Percentiles rank a stretch among this genome's conserved stretches.
Evolutionary conservation across 2,888 invertebrate genomes (phyloP).

Genomic region (Unio pictorum): DNA sequence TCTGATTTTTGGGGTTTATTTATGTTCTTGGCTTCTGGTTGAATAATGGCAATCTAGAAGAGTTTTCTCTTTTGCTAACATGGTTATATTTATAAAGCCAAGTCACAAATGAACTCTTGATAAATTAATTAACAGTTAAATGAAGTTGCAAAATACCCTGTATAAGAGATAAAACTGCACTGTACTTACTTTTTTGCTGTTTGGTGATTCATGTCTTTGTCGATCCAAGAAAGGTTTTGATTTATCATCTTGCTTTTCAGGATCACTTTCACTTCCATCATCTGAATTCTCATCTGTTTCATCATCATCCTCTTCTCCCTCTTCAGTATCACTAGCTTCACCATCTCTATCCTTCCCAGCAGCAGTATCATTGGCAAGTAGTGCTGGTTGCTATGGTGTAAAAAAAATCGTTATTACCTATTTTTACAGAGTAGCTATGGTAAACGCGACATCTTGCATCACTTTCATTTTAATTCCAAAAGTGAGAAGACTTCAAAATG

Average conservation of each 20-base stretch:
- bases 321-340: slow-evolving; percentile 62
- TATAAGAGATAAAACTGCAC: background rate
- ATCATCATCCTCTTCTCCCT: slow-evolving; percentile 20
- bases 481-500: background rate
- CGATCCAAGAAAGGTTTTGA: slow-evolving; percentile 48
- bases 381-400: too few relatives aligned
- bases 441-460: background rate
- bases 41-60: too few relatives aligned
- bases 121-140: too few relatives aligned
- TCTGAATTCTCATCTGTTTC: slow-evolving; percentile 14
- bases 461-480: background rate
- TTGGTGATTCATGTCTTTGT: slow-evolving; percentile 73
- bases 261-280: slow-evolving; percentile 12
- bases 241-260: slow-evolving; percentile 19
- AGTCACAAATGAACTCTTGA: too few relatives aligned
- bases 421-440: too few relatives aligned
- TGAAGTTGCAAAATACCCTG: background rate
- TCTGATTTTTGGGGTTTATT: too few relatives aligned
- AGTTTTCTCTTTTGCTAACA: too few relatives aligned
- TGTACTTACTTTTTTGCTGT: slow-evolving; percentile 67
- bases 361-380: slow-evolving; percentile 6
- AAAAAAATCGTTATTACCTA: too few relatives aligned
- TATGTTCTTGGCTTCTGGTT: too few relatives aligned
- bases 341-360: slow-evolving; percentile 12
- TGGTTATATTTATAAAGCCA: too few relatives aligned